Base-by-base conservation (phyloP, 2,888 invertebrate genomes). In the Ectemnius cavifrons region DNA sequence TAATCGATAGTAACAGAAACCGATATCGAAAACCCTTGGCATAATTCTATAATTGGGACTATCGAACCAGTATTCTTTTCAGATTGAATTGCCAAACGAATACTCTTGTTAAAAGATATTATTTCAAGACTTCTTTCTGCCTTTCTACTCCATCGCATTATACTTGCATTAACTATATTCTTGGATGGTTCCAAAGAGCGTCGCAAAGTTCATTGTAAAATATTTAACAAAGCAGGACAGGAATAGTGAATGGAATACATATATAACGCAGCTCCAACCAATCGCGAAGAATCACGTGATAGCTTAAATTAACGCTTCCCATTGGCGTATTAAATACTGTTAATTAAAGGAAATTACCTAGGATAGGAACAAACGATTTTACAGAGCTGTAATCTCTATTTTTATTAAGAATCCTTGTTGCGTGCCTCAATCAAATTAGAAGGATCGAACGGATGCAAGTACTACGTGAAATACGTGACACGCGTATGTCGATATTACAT, bases 181-280 rank as follows among this genome's bases (percentile, higher is more conserved):
- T 11, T 1, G 37, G 8, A 4, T 4, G 8, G 37, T 14, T 56
- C 23, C 18, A 5, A 16, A 62, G 64, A 45, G 45, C n/a, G 20
- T 27, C 28, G 47, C 18, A 6, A 28, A 2, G 49, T 6, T 57
- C 45, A 59, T 59, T 49, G 14, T 65, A 61, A 59, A 20, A 65
- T 68, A 67, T 75, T 75, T 71, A 77, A 77, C 65, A 71, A 75
- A 63, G 62, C 67, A 58, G 45, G 65, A 37, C 57, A 37, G 20
- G 62, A 62, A 61, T 75, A 63, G 68, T 64, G 59, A 64, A 67
- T 37, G 62, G 47, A 61, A 74, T 67, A 61, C 64, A 76, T 74
- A 23, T 23, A 23, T 23, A 3, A 20, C 20, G 20, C 70, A 67
- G 45, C 69, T 52, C 67, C 66, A 59, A 67, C 58, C 64, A 64